These are phyloP conservation scores for Enteromius radiatus DNA, from an alignment of 2,797 vertebrate genomes.

Conservation along the genomic window DNA sequence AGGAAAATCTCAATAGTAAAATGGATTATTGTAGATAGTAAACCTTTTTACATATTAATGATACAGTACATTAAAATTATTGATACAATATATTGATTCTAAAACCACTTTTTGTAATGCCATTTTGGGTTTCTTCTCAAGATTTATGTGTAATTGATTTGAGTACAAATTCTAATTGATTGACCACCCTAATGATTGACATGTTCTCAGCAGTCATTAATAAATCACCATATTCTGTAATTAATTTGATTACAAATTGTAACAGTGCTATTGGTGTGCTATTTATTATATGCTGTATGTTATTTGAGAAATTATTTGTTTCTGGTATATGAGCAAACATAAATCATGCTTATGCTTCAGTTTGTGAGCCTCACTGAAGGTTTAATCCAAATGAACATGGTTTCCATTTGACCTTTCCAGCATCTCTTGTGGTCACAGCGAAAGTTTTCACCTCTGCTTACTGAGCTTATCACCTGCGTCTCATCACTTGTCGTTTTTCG, in stretches of 20 bases:
- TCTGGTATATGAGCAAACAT: neutral
- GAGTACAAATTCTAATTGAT: neutral
- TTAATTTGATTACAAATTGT: neutral
- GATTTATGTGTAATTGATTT: neutral
- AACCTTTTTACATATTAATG: neutral
- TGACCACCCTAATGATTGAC: neutral
- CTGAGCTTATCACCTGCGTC: constrained; percentile 64
- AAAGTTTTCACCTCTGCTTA: constrained; percentile 52
- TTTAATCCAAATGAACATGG: constrained; percentile 54
- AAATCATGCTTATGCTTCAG: neutral
- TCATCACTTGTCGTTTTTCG: constrained; percentile 59
- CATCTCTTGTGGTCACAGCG: constrained; percentile 64
- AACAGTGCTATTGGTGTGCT: no score
- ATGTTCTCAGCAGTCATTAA: neutral
- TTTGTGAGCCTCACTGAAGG: constrained; percentile 49
- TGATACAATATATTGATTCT: neutral
- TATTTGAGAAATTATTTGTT: neutral
- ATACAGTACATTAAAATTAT: neutral
- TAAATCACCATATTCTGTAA: neutral
- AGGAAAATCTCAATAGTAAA: neutral
- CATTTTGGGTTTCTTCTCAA: neutral
- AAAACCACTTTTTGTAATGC: neutral
- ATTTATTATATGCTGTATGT: no score
- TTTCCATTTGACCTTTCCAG: constrained; percentile 68
- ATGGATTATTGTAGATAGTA: neutral